phyloP scores from a whole-genome alignment of 2,888 invertebrate genomes.

The Exephanes ischioxanthus region DNA sequence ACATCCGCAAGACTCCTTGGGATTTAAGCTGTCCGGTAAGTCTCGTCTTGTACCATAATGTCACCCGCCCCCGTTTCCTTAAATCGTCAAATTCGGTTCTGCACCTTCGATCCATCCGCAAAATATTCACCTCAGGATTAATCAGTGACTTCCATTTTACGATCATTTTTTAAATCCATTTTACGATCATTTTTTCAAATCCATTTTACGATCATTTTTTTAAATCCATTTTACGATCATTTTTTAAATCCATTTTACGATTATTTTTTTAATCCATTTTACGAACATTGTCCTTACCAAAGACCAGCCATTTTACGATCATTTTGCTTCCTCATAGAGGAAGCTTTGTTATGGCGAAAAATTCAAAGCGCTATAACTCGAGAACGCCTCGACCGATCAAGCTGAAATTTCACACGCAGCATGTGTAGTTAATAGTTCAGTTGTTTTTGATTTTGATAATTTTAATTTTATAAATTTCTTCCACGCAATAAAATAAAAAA shows the following conservation, averaged over 20 bases:
- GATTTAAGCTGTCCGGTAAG: constrained; percentile 95
- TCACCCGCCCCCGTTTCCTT: constrained; percentile 32
- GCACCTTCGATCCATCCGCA: constrained; percentile 26
- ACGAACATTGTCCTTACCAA: background rate
- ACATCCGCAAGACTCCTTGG: constrained; percentile 91
- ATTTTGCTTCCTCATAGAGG: no score
- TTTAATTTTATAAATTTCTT: no score
- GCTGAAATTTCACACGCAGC: no score
- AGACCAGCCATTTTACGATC: background rate
- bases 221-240: background rate
- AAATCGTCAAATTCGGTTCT: constrained; percentile 36
- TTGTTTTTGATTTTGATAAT: no score
- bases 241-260: background rate
- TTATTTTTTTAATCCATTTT: background rate
- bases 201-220: background rate
- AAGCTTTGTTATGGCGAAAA: no score
- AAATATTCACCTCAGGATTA: background rate
- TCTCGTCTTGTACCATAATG: constrained; percentile 66
- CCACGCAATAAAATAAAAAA: no score
- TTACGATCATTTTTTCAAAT: no score
- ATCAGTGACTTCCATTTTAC: background rate
- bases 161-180: background rate
- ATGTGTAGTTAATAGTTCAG: no score
- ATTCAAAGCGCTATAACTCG: no score
- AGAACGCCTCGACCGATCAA: no score